Evolutionary conservation across 2,888 invertebrate genomes (phyloP), one percentile per base, ranked within the genome.

Genomic region (Rhabditophanes sp.): DNA sequence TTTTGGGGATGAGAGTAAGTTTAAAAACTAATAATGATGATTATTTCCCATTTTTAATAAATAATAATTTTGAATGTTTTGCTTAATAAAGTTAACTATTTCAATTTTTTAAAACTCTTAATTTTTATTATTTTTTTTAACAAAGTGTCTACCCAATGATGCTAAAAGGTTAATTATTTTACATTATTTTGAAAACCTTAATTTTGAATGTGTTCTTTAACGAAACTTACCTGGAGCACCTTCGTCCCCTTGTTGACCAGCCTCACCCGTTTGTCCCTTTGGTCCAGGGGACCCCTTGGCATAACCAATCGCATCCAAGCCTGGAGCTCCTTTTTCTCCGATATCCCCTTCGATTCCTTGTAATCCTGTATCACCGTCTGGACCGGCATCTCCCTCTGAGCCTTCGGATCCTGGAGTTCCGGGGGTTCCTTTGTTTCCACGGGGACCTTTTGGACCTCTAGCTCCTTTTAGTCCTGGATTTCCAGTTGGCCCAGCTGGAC

Each of bases 151-250:
- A n/a, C n/a, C n/a, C n/a, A n/a, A n/a, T n/a, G n/a, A n/a, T n/a
- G n/a, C n/a, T n/a, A n/a, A n/a, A n/a, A n/a, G n/a, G n/a, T n/a
- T n/a, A n/a, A n/a, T n/a, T n/a, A n/a, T n/a, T n/a, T n/a, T n/a
- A n/a, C n/a, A n/a, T n/a, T n/a, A n/a, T n/a, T n/a, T n/a, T n/a
- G n/a, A n/a, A n/a, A n/a, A n/a, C n/a, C n/a, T n/a, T n/a, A n/a
- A n/a, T n/a, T n/a, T n/a, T n/a, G n/a, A n/a, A n/a, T n/a, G n/a
- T n/a, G n/a, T n/a, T n/a, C n/a, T n/a, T n/a, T n/a, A n/a, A n/a
- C n/a, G n/a, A n/a, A n/a, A n/a, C n/a, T 48, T 56, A 34, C 60
- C 60, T 27, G 58, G 56, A 27, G 47, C 44, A 35, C 57, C 57
- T 35, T 56, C 56, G 20, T 57, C 56, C 44, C 57, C 57, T 14